Conservation (phyloP, 2,888 invertebrate genomes). For the Dasypogon diadema region DNA sequence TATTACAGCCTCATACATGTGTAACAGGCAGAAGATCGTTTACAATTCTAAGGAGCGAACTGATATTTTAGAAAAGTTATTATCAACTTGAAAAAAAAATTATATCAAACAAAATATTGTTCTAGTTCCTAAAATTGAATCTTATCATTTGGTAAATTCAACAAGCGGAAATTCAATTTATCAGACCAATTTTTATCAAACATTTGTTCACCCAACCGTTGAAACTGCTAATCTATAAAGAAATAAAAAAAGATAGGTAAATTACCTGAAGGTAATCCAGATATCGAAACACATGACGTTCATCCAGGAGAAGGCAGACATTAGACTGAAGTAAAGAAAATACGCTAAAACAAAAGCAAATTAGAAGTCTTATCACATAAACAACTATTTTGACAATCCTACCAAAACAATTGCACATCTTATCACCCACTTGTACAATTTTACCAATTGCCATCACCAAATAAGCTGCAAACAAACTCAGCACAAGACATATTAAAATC, state of each 20-base stretch:
- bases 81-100: too few relatives aligned
- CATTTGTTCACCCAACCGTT: not conserved
- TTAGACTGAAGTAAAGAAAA: constrained; percentile 76
- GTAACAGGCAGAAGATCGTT: too few relatives aligned
- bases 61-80: too few relatives aligned
- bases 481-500: constrained; percentile 78
- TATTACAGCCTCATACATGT: too few relatives aligned
- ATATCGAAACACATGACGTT: constrained; percentile 86
- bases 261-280: constrained; percentile 85
- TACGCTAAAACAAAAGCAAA: constrained; percentile 70
- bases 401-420: constrained; percentile 72
- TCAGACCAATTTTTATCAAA: not conserved
- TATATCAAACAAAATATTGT: too few relatives aligned
- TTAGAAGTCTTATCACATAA: not conserved
- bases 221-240: not conserved
- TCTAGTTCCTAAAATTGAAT: too few relatives aligned
- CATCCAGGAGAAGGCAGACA: constrained; percentile 81
- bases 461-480: constrained; percentile 76
- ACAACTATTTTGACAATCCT: not conserved
- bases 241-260: too few relatives aligned
- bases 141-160: not conserved
- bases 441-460: constrained; percentile 73
- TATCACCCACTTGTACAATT: constrained; percentile 67
- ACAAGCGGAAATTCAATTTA: not conserved
- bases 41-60: too few relatives aligned